These are phyloP conservation scores for Crotalus adamanteus DNA, from an alignment of 2,797 vertebrate genomes.

Conservation along the genomic window DNA sequence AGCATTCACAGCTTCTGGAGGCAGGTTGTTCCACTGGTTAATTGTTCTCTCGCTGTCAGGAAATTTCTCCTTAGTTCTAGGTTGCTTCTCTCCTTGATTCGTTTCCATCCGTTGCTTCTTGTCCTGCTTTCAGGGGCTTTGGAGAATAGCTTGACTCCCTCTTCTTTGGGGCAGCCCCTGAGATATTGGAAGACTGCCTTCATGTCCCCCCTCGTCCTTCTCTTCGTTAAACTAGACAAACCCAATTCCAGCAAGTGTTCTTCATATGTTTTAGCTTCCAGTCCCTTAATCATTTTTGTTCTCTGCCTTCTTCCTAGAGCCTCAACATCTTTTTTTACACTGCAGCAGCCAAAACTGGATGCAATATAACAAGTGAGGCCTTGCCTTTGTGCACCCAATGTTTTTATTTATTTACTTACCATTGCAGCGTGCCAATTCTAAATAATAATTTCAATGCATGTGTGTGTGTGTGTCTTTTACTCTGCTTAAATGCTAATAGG, in stretches of 20 bases:
- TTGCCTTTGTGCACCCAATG: background rate
- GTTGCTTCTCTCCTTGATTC: background rate
- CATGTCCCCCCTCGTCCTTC: background rate
- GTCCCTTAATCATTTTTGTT: background rate
- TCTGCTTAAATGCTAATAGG: background rate
- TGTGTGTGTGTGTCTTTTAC: background rate
- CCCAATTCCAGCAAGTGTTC: background rate
- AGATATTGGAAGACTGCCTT: background rate
- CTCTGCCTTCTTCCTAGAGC: background rate
- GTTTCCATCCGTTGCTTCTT: background rate
- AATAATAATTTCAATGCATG: background rate
- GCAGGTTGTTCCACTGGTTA: too few species aligned
- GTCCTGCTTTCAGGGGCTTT: background rate
- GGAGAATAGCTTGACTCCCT: background rate
- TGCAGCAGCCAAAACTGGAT: background rate
- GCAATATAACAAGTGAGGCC: background rate
- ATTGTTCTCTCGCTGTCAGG: background rate
- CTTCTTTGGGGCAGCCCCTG: background rate
- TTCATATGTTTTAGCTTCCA: background rate
- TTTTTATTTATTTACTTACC: background rate
- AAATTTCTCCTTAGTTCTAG: background rate
- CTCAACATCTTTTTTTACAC: background rate
- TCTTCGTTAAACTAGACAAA: background rate
- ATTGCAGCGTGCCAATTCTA: background rate
- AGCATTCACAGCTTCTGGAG: background rate